Evolutionary conservation across 1,140 invertebrate species (phyloP).

Genomic region (Lasaia peninsularis): DNA sequence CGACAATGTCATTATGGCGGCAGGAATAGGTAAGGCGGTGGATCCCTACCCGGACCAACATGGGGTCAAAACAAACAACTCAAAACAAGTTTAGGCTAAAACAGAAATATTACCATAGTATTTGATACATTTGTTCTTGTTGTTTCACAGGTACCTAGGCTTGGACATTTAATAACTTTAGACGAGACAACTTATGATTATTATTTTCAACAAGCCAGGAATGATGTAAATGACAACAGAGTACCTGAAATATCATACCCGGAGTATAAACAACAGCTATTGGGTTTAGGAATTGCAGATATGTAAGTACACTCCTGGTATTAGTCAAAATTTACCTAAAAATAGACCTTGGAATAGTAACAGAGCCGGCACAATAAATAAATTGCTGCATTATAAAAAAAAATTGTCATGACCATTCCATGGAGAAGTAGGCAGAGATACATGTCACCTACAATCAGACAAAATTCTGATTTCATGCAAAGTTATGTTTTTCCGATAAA

Average conservation of each 20-base stretch:
- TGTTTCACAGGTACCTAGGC: constrained; percentile 63
- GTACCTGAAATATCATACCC: constrained; percentile 88
- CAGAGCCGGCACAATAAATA: not conserved
- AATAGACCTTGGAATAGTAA: not conserved
- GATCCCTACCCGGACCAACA: too few species aligned
- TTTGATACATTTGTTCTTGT: not conserved
- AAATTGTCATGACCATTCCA: too few species aligned
- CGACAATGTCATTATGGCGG: too few species aligned
- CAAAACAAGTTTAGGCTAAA: too few species aligned
- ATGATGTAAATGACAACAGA: constrained; percentile 87
- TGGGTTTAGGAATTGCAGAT: constrained; percentile 90
- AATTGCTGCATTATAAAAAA: too few species aligned
- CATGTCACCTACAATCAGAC: too few species aligned
- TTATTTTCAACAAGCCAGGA: constrained; percentile 89
- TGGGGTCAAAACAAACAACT: too few species aligned
- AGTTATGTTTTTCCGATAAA: too few species aligned
- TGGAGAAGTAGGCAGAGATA: too few species aligned
- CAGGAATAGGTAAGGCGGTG: too few species aligned
- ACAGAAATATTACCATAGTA: not conserved
- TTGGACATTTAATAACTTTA: constrained; percentile 81
- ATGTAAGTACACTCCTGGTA: constrained; percentile 82
- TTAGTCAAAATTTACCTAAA: too few species aligned
- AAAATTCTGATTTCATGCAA: too few species aligned
- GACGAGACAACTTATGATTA: constrained; percentile 89
- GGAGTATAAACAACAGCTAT: constrained; percentile 84